Evolutionary conservation across 2,888 invertebrate species (phyloP), one percentile per base, ranked within the genome.

Genomic region (Sycophila texana): DNA sequence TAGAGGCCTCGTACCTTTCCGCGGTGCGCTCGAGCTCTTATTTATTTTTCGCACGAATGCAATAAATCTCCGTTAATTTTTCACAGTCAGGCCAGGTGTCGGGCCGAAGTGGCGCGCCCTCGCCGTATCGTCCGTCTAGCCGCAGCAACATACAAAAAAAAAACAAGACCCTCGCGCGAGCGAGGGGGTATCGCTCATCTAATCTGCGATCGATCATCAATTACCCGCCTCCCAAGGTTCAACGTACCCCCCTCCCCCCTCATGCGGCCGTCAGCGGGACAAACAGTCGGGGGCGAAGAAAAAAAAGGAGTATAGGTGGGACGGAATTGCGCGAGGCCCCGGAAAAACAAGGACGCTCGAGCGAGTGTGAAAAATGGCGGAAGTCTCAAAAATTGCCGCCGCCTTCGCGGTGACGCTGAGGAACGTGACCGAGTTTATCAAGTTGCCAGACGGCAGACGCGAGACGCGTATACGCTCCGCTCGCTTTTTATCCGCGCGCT

Each of bases 361-460:
- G 22, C 22, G 53, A 26, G 58, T 26, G 55, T 49, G 77, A 77
- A 77, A 77, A 77, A 77, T 76, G 18, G 71, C 65, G 58, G 13
- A 63, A 65, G 65, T 71, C 71, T 77, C 71, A 57, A 77, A 77
- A 77, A 71, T 71, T 63, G 71, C 63, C 22, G 16, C 3, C 10
- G n/a, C 26, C 26, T 26, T 26, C 26, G 10, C 58, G 55, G 49
- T 39, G 39, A 39, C 51, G 39, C 16, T 20, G 26, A 51, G 22
- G 30, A 60, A 57, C 67, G 49, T 67, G 58, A 10, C 26, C 26
- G 77, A 71, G 77, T 77, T 77, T 77, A 77, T 77, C 77, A 77
- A 77, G 71, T 63, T 77, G 77, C 77, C 70, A 57, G 70, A 30
- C 68, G 61, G 65, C 66, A 51, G 65, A 66, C 57, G 68, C 75